Evolutionary conservation across 2,888 invertebrate species (phyloP), one percentile per base, ranked within the genome.

Genomic region (Panzeria rudis): DNA sequence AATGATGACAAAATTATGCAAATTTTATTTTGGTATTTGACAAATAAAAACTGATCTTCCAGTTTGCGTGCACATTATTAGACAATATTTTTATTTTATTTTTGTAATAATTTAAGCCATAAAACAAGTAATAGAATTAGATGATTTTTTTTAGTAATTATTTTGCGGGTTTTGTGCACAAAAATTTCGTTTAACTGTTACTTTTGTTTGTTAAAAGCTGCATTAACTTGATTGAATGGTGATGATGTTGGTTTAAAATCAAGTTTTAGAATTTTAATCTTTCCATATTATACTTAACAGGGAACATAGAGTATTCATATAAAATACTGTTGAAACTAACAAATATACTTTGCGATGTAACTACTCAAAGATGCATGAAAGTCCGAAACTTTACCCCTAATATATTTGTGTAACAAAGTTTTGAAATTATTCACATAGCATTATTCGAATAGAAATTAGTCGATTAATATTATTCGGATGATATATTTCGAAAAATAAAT

Each of bases 71-170:
- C 59, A 77, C 68, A 77, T 61, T 44, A 59, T 68, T 44, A 66
- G 41, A 56, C 62, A 73, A 29, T 44, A 29, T 44, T 41, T 56
- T 41, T 25, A n/a, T 54, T 59, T 41, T 13, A 23, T 29, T 41
- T 56, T 72, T 72, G 32, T 25, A 56, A 56, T 56, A 47, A 61
- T 52, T 69, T 69, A 78, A 78, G 78, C 41, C 69, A 41, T 47
- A 25, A 78, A 78, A 69, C 78, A 38, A 69, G 78, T 78, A 61
- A 69, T n/a, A 50, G 61, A 78, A 78, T 78, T 59, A 77, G 38
- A 77, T 68, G 47, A 77, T 59, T 59, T 59, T 32, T 17, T 59
- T 32, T n/a, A 41, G n/a, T 59, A 29, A 32, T 44, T 59, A 59
- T 17, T 77, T 47, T 25, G 59, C n/a, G n/a, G 1, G 23, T 59